Base-by-base conservation (phyloP, 2,797 vertebrate genomes). In the Silurus lanzhouensis region DNA sequence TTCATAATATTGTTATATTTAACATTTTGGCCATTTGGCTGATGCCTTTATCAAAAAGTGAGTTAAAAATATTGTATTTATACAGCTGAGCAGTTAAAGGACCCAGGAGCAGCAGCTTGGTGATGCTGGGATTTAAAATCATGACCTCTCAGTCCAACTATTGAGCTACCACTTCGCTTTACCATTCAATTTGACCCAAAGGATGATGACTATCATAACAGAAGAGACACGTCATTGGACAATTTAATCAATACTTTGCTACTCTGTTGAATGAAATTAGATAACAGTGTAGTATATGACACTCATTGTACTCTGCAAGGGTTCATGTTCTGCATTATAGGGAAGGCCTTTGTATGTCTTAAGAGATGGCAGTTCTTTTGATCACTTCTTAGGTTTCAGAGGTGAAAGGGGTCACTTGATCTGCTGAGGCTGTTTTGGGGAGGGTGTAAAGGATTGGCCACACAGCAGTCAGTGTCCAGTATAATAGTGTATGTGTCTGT, bases 341-440 rank as follows among this genome's bases (percentile, higher is more conserved):
- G 87, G 84, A 88, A 85, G 81, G 58, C 75, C 86, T 88, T 89
- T 87, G 86, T 89, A 81, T 55, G 74, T 86, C 63, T 86, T 88
- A 88, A 90, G 87, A 82, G 88, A 83, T 89, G 84, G 85, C 57
- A 66, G 90, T 85, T 83, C 88, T 89, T 92, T 93, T 93, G 91
- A 93, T 93, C 88, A 25, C 91, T 86, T 89, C 92, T 90, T 90
- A 81, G 67, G 90, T 93, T 94, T 93, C 91, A 94, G 91, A 92
- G 91, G 90, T 91, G 86, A 85, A 78, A 82, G 91, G 84, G 90
- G 92, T 93, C 92, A 95, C 89, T 88, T 92, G 93, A 94, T 94
- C 92, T 78, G 83, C 90, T 88, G 25, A 83, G 58, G 63, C 85
- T 84, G 71, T 83, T 72, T 75, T 75, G 87, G 82, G 88, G 87